Evolutionary conservation across 1,140 invertebrate species (phyloP).

Genomic region (Holcopasites calliopsidis): DNA sequence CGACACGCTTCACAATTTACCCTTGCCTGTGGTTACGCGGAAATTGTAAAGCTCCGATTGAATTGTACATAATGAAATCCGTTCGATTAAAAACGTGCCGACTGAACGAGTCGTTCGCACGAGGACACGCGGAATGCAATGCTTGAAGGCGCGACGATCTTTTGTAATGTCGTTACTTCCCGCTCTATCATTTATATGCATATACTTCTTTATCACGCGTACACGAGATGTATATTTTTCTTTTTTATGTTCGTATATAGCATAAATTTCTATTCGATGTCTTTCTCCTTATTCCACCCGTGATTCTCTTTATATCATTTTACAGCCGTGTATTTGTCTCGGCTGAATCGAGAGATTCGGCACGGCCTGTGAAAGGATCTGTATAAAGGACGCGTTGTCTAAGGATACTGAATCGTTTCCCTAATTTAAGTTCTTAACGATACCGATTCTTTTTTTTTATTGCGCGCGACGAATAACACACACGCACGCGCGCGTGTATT

Average conservation of each 20-base stretch:
- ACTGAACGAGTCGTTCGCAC: conserved; percentile 35
- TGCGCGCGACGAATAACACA: not conserved
- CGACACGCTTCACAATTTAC: conserved; percentile 26
- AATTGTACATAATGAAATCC: conserved; percentile 66
- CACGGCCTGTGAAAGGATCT: conserved; percentile 4
- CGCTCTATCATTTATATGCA: conserved; percentile 38
- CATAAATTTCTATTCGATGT: conserved; percentile 50
- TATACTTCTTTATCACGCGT: conserved; percentile 45
- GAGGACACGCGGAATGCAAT: conserved; percentile 34
- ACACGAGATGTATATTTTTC: conserved; percentile 60
- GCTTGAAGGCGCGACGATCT: conserved; percentile 51
- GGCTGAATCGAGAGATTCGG: conserved; percentile 14
- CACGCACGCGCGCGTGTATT: too few relatives aligned
- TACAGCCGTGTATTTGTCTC: conserved; percentile 8
- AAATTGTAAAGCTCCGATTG: conserved; percentile 56
- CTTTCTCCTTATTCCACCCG: conserved; percentile 31
- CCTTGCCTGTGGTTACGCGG: conserved; percentile 9
- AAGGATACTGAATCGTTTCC: not conserved
- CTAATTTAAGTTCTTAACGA: not conserved
- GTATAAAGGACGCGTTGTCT: not conserved
- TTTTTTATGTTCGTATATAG: conserved; percentile 59
- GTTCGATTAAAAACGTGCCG: conserved; percentile 45
- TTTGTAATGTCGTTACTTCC: conserved; percentile 41
- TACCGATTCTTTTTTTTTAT: not conserved
- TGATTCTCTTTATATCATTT: conserved; percentile 18